phyloP scores from a whole-genome alignment of 1,140 invertebrate species.

The Diachasmimorpha longicaudata region DNA sequence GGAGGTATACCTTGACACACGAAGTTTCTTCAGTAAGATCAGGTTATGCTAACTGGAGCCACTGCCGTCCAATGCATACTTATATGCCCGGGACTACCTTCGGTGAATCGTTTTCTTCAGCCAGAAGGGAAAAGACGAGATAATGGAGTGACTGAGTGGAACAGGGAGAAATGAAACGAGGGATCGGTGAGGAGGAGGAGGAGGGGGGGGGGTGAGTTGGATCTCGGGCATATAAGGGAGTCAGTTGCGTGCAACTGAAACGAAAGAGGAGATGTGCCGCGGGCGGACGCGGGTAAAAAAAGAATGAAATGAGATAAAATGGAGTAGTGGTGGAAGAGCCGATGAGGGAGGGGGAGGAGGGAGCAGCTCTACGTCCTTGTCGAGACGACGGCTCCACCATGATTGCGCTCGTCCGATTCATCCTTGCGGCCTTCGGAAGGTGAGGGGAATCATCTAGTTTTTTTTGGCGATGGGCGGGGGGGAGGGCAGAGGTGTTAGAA shows the following conservation, averaged over 20 bases:
- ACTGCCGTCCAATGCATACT: conserved; percentile 23
- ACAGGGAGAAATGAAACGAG: not conserved
- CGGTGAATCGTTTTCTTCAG: conserved; percentile 31
- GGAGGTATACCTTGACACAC: conserved; percentile 13
- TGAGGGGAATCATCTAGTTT: no score
- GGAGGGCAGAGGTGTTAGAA: no score
- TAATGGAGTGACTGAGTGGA: not conserved
- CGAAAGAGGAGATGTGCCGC: not conserved
- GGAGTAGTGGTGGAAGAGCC: not conserved
- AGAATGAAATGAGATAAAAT: not conserved
- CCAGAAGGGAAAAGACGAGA: conserved; percentile 19
- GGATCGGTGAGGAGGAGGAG: no score
- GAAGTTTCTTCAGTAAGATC: conserved; percentile 43
- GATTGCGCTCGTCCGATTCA: not conserved
- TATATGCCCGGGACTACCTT: conserved; percentile 31
- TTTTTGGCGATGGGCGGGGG: no score
- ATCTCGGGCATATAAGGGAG: conserved; percentile 26
- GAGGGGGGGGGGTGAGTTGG: not conserved
- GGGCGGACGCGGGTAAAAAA: not conserved
- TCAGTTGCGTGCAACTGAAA: conserved; percentile 14
- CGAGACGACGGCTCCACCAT: not conserved
- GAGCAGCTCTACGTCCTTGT: not conserved
- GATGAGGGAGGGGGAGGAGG: not conserved
- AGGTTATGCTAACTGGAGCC: conserved; percentile 59
- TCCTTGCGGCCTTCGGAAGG: not conserved